These are phyloP conservation scores for Pegoplata infirma DNA, from an alignment of 2,888 invertebrate genomes.

Conservation along the genomic window DNA sequence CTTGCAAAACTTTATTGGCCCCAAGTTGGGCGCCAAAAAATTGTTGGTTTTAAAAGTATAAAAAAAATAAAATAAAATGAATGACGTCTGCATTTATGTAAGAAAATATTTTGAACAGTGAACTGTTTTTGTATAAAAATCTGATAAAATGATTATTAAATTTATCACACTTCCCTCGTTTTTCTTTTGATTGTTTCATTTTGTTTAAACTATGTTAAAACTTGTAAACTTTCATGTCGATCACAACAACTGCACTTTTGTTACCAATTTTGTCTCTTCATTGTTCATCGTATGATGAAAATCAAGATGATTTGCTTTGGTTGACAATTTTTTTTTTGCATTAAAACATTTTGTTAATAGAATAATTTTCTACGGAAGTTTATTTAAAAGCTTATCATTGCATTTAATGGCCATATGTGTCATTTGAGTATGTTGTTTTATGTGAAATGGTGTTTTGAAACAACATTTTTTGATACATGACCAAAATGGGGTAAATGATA, in stretches of 20 bases:
- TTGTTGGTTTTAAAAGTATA: no score
- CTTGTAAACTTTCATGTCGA: slow-evolving; percentile 56
- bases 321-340: slow-evolving; percentile 18
- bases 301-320: not conserved
- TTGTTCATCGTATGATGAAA: no score
- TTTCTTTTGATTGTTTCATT: slow-evolving; percentile 4
- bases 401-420: slow-evolving; percentile 20
- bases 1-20: no score
- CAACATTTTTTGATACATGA: slow-evolving; percentile 53
- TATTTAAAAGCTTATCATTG: not conserved
- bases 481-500: no score
- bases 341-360: slow-evolving; percentile 40
- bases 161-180: no score
- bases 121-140: no score
- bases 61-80: no score
- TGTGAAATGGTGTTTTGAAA: slow-evolving; percentile 35
- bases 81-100: no score
- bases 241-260: slow-evolving; percentile 28
- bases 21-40: no score
- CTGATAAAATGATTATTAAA: no score
- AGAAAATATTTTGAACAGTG: no score
- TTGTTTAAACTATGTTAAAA: slow-evolving; percentile 34
- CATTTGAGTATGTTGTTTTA: not conserved
- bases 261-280: slow-evolving; percentile 49
- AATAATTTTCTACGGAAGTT: slow-evolving; percentile 41